Evolutionary conservation across 2,888 invertebrate species (phyloP).

Genomic region (Copidosoma aretas): DNA sequence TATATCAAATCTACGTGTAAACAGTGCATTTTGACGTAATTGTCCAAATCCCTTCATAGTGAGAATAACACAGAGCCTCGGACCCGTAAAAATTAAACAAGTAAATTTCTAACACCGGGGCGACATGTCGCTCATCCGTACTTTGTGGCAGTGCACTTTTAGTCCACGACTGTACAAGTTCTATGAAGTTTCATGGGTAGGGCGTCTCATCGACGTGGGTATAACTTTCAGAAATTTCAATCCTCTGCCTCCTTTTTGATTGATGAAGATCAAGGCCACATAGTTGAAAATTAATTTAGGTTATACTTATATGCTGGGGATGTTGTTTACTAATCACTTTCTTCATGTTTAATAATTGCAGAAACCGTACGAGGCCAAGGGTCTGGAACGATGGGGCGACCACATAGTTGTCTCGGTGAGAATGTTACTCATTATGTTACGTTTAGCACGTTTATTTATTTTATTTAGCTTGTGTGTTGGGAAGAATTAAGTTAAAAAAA

Average conservation of each 20-base stretch:
- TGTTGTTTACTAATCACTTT: not conserved
- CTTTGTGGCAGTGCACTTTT: conserved; percentile 72
- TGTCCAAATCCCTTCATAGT: too few species aligned
- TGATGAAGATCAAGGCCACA: not conserved
- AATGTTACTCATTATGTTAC: conserved; percentile 32
- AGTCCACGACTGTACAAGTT: conserved; percentile 76
- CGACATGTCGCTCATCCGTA: conserved; percentile 63
- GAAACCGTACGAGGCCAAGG: conserved; percentile 73
- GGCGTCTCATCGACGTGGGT: conserved; percentile 67
- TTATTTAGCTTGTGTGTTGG: not conserved
- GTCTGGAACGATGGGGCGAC: conserved; percentile 76
- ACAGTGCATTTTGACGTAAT: too few species aligned
- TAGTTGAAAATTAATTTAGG: conserved; percentile 1
- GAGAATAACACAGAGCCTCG: too few species aligned
- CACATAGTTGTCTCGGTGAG: conserved; percentile 74
- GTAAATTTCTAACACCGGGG: conserved; percentile 19
- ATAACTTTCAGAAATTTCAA: conserved; percentile 31
- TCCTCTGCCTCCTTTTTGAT: conserved; percentile 9
- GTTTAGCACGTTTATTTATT: not conserved
- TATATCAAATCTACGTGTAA: too few species aligned
- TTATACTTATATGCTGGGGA: conserved; percentile 15
- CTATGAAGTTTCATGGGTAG: conserved; percentile 64
- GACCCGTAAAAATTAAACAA: too few species aligned
- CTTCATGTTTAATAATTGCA: conserved; percentile 56
- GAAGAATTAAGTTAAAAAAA: not conserved